Conservation (phyloP, 1,140 invertebrate species). For the Diachasma alloeum region DNA sequence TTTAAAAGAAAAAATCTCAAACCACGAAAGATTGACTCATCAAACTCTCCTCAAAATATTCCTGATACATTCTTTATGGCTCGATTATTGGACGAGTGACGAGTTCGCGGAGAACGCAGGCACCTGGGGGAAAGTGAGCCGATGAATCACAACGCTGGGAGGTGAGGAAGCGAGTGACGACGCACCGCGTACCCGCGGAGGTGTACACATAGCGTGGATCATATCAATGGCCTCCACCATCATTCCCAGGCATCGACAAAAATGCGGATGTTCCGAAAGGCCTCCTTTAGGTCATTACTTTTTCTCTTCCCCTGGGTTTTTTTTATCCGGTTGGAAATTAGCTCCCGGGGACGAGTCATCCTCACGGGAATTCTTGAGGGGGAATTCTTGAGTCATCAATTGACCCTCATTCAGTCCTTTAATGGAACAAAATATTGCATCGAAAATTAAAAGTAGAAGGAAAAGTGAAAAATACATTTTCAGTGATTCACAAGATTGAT, state of each 20-base stretch:
- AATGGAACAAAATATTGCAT: background rate
- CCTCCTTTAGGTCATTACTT: background rate
- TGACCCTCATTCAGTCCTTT: background rate
- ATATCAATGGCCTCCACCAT: slow-evolving; percentile 6
- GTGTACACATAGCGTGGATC: background rate
- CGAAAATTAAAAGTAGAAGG: background rate
- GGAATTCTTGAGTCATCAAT: background rate
- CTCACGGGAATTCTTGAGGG: background rate
- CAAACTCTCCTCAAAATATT: background rate
- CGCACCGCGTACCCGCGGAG: background rate
- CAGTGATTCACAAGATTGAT: background rate
- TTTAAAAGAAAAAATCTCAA: background rate
- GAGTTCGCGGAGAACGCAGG: slow-evolving; percentile 7
- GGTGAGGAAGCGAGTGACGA: slow-evolving; percentile 26
- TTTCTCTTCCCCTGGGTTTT: background rate
- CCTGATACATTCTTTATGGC: background rate
- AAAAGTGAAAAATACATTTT: slow-evolving; percentile 8
- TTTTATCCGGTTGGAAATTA: background rate
- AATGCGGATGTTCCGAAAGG: slow-evolving; percentile 18
- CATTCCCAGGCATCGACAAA: background rate
- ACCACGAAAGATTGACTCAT: background rate
- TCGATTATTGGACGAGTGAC: slow-evolving; percentile 14
- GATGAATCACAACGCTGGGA: slow-evolving; percentile 29
- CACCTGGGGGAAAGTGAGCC: slow-evolving; percentile 24
- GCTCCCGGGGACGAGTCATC: background rate